Base-by-base conservation (phyloP, 2,113 vertebrate species). In the Peromyscus leucopus region DNA sequence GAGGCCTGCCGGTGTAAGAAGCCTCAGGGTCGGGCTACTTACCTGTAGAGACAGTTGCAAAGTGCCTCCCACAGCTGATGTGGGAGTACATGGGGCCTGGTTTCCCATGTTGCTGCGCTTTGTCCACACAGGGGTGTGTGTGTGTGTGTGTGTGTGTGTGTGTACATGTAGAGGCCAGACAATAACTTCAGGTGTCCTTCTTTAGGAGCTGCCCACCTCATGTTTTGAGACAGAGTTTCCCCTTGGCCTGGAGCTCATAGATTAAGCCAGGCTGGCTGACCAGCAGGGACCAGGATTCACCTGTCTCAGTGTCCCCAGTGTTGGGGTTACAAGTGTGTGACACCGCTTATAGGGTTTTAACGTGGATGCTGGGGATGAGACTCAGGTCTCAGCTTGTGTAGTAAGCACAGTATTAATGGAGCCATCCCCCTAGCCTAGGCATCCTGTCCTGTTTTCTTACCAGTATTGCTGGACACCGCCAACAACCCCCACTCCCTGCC, bases 31-130 rank as follows among this genome's bases (percentile, higher is more conserved):
- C 24, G 39, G 85, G 74, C 74, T 61, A 4, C 16, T 33, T 42
- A 22, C n/a, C 36, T 84, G 3, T 2, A 9, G 28, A 65, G 57
- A 36, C 1, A 1, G 9, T n/a, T 5, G 39, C 24, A 28, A 10
- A 5, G 31, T 12, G 48, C 67, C 6, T n/a, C 46, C 48, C 65
- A 36, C 12, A 8, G 79, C 16, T 5, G 51, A 72, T 22, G 12
- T 11, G 17, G 2, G 0, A 0, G 19, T 39, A 12, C 6, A 26
- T 7, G 24, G 2, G 22, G n/a, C 24, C 48, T 22, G 86, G 31
- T 8, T 28, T 63, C n/a, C 55, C 19, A 42, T 8, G 12, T 0
- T 51, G 36, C 13, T 2, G 13, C 1, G 7, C 3, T 71, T 42
- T 33, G 39, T 86, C 51, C 15, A 3, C 8, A 3, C 0, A 21